Evolutionary conservation across 1,140 invertebrate genomes (phyloP).

Genomic region (Campoletis sonorensis): DNA sequence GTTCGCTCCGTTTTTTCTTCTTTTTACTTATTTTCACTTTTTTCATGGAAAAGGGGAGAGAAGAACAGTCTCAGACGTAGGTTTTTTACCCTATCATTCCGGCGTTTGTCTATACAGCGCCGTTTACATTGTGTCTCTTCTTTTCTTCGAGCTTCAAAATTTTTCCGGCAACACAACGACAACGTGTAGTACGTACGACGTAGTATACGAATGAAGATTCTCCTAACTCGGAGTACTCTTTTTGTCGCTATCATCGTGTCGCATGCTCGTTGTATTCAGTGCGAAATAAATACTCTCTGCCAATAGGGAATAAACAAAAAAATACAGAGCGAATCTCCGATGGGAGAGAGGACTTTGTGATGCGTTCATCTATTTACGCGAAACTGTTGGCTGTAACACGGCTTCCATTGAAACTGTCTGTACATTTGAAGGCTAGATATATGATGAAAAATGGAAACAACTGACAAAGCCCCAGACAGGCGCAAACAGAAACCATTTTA

Average conservation of each 20-base stretch:
- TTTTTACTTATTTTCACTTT: not conserved
- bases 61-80: not conserved
- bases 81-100: not conserved
- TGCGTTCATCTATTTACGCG: not conserved
- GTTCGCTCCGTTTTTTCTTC: conserved; percentile 6
- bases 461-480: too few relatives aligned
- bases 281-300: not conserved
- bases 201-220: not conserved
- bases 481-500: too few relatives aligned
- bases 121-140: not conserved
- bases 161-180: not conserved
- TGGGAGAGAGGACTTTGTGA: not conserved
- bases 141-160: not conserved
- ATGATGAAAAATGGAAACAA: not conserved
- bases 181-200: not conserved
- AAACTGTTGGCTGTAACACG: not conserved
- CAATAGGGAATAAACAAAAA: not conserved
- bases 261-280: not conserved
- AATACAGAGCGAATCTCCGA: too few relatives aligned
- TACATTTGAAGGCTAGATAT: not conserved
- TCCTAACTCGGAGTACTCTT: not conserved
- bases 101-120: not conserved
- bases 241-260: not conserved
- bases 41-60: not conserved
- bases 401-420: not conserved